These are phyloP conservation scores for Neoscelio sp. DNA, from an alignment of 2,888 invertebrate genomes.

Conservation along the genomic window DNA sequence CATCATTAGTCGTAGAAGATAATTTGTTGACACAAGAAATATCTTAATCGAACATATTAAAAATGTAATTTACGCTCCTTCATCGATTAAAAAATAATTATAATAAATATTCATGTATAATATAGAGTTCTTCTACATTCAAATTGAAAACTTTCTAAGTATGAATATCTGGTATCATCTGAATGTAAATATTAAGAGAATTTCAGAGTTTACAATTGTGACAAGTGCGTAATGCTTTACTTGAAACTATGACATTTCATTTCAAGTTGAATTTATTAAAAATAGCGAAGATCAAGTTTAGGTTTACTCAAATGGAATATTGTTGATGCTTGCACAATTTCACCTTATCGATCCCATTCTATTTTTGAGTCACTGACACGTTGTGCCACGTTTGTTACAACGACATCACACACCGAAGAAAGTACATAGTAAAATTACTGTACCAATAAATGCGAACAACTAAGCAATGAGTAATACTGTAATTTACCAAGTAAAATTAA, in stretches of 20 bases:
- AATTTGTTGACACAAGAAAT: too few species aligned
- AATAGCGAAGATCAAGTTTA: slow-evolving; percentile 1
- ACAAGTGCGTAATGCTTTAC: slow-evolving; percentile 16
- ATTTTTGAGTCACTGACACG: slow-evolving; percentile 18
- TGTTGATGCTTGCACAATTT: slow-evolving; percentile 4
- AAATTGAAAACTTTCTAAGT: slow-evolving; percentile 15
- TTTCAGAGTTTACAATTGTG: slow-evolving; percentile 19
- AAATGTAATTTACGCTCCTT: too few species aligned
- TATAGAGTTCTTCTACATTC: slow-evolving; percentile 13
- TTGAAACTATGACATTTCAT: background rate
- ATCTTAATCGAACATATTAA: too few species aligned
- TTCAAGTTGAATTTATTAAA: background rate
- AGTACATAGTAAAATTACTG: too few species aligned
- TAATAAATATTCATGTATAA: too few species aligned
- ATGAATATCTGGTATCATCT: slow-evolving; percentile 24
- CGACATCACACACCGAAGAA: slow-evolving; percentile 1
- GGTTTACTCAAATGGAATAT: background rate
- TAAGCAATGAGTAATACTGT: too few species aligned
- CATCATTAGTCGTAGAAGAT: too few species aligned
- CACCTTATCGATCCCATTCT: slow-evolving; percentile 24
- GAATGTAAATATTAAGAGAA: slow-evolving; percentile 14
- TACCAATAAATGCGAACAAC: too few species aligned
- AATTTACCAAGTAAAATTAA: too few species aligned
- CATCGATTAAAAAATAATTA: too few species aligned
- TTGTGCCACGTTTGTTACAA: slow-evolving; percentile 6